Evolutionary conservation across 2,888 invertebrate genomes (phyloP), one percentile per base, ranked within the genome.

Genomic region (Shargacucullia verbasci): DNA sequence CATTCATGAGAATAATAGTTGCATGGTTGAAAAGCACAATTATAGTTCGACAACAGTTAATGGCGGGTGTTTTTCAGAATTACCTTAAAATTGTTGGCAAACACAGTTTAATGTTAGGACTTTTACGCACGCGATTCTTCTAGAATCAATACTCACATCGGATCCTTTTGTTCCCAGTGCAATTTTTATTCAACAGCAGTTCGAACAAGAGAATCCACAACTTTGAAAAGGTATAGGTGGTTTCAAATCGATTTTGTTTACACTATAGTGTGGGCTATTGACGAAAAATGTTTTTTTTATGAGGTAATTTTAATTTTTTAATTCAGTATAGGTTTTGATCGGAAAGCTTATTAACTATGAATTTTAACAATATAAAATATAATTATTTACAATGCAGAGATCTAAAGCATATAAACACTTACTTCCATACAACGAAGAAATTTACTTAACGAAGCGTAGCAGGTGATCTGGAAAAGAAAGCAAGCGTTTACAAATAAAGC

Each of bases 341-440:
- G 20, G 20, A 20, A 2, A 20, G 2, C 20, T 20, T 20, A 20
- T 20, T 3, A 20, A 20, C 2, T 20, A 4, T 20, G 20, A 20
- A 3, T 20, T 20, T 20, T 20, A 20, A 20, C 20, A 20, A 3
- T 20, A 20, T 20, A 20, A 20, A 20, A 20, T 20, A 20, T 20
- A 3, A 20, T 20, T 20, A 2, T 20, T 11, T 40, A 27, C 0
- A 13, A 27, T 10, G 8, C 0, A 38, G 12, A 13, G 29, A 20
- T 12, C 2, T 10, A 49, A 40, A 70, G 70, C 66, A 64, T 56
- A 44, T 40, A 63, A 68, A 58, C 72, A 82, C 83, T 82, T 79
- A 83, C 83, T 78, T 77, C 73, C 82, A 82, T 80, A 70, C 75
- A 79, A 73, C 70, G 79, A 73, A 77, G 78, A 76, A 59, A 65